phyloP scores from a whole-genome alignment of 2,888 invertebrate genomes.

The Stictocephala bisonia region DNA sequence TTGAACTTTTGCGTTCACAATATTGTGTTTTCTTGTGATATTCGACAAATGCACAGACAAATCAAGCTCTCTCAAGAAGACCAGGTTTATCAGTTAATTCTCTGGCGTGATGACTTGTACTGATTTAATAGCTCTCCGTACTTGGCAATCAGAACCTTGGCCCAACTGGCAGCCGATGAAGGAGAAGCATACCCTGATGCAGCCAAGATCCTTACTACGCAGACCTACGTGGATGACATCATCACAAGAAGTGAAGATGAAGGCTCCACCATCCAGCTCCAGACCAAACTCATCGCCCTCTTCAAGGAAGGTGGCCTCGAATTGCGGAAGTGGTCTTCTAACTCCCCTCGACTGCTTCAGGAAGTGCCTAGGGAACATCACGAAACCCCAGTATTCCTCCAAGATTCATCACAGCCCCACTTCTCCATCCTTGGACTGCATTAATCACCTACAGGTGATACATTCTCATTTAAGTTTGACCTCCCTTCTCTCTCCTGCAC shows the following conservation, averaged over 20 bases:
- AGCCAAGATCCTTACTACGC: slow-evolving; percentile 23
- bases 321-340: slow-evolving; percentile 37
- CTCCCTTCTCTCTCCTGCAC: neutral
- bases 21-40: slow-evolving; percentile 34
- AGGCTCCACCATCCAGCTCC: neutral
- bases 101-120: slow-evolving; percentile 51
- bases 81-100: slow-evolving; percentile 9
- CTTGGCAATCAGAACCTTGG: slow-evolving; percentile 48
- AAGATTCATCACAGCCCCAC: neutral
- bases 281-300: neutral
- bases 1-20: slow-evolving; percentile 13
- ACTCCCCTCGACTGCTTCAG: neutral
- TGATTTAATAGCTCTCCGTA: slow-evolving; percentile 54
- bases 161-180: slow-evolving; percentile 51
- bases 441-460: neutral
- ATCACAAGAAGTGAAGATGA: slow-evolving; percentile 31
- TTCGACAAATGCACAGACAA: slow-evolving; percentile 27
- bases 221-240: slow-evolving; percentile 57
- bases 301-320: slow-evolving; percentile 15
- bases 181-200: slow-evolving; percentile 43
- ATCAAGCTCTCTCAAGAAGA: slow-evolving; percentile 9
- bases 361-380: neutral
- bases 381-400: neutral
- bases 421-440: neutral
- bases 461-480: neutral